Conservation (phyloP, 2,888 invertebrate genomes). For the Penaeus monodon region DNA sequence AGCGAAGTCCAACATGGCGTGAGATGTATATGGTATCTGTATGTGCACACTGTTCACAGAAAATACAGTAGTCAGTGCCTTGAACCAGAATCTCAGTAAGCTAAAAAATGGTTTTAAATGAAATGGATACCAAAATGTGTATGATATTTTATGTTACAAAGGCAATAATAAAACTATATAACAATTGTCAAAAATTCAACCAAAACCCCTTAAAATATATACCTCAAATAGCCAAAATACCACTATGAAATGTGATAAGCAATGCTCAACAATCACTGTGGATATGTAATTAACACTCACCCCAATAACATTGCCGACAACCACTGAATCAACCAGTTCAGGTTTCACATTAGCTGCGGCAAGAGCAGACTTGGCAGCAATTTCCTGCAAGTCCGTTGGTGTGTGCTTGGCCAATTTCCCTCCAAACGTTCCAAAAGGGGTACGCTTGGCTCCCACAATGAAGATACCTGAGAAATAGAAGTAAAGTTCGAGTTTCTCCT, state of each 20-base stretch:
- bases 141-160: no score
- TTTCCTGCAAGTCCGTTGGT: slow-evolving; percentile 77
- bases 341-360: slow-evolving; percentile 85
- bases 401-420: slow-evolving; percentile 72
- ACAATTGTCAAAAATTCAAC: no score
- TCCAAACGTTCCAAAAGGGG: slow-evolving; percentile 96
- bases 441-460: slow-evolving; percentile 95
- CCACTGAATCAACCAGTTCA: slow-evolving; percentile 87
- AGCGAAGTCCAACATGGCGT: slow-evolving; percentile 87
- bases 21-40: slow-evolving; percentile 88
- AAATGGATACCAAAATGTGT: no score
- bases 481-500: not conserved
- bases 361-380: slow-evolving; percentile 84
- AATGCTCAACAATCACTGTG: not conserved
- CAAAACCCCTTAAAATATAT: no score
- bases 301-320: slow-evolving; percentile 89
- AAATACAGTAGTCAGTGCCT: slow-evolving; percentile 3
- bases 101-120: no score
- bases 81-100: not conserved
- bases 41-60: slow-evolving; percentile 77
- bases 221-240: not conserved
- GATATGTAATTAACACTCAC: slow-evolving; percentile 73
- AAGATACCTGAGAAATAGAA: slow-evolving; percentile 79
- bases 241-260: not conserved
- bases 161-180: no score